These are phyloP conservation scores for Cephus nigrinus DNA, from an alignment of 2,888 invertebrate genomes.

Conservation along the genomic window DNA sequence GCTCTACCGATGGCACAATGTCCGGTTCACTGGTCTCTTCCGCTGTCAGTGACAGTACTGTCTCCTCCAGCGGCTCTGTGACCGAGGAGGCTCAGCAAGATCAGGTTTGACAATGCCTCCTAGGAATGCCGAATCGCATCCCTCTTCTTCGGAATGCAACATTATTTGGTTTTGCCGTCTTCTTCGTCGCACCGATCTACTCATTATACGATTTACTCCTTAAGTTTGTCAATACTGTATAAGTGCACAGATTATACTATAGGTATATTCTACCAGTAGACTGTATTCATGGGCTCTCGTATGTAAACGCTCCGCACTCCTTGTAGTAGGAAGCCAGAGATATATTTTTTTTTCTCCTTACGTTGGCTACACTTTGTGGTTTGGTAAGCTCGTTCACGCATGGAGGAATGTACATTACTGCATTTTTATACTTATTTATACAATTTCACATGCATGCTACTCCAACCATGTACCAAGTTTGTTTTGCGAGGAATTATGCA, in stretches of 20 bases:
- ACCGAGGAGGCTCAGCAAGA: conserved; percentile 59
- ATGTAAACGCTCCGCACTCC: neutral
- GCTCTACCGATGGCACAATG: conserved; percentile 51
- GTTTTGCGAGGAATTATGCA: conserved; percentile 47
- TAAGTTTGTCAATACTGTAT: neutral
- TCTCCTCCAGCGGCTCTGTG: conserved; percentile 56
- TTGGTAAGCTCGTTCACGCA: conserved; percentile 33
- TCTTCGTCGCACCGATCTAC: conserved; percentile 10
- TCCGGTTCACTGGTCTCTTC: conserved; percentile 54
- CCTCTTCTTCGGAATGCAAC: conserved; percentile 13
- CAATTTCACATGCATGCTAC: conserved; percentile 9
- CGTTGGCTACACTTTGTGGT: conserved; percentile 14
- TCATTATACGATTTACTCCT: neutral
- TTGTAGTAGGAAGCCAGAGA: conserved; percentile 17
- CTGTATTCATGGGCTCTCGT: neutral
- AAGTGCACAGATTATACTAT: conserved; percentile 17
- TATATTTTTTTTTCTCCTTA: neutral
- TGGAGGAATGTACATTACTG: conserved; percentile 40
- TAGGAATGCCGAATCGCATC: conserved; percentile 19
- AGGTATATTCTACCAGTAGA: neutral
- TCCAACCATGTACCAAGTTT: conserved; percentile 16
- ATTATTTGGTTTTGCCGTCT: conserved; percentile 3
- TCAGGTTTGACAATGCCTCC: conserved; percentile 61
- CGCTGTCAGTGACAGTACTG: conserved; percentile 52
- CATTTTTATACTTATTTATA: conserved; percentile 3